Evolutionary conservation across 2,888 invertebrate species (phyloP).

Genomic region (Galerucella nymphaeae): DNA sequence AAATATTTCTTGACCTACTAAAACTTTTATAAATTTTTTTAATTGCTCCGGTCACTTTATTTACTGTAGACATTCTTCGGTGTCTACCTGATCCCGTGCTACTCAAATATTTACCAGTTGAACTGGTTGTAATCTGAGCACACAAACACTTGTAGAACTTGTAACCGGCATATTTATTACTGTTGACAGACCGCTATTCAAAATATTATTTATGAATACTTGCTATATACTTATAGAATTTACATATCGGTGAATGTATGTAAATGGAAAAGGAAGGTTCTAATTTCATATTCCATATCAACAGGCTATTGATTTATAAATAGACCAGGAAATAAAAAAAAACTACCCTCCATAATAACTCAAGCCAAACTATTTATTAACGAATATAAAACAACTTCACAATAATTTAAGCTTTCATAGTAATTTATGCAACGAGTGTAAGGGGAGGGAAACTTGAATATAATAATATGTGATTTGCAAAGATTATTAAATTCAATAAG

Average conservation of each 20-base stretch:
- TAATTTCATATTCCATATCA: constrained; percentile 43
- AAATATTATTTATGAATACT: constrained; percentile 49
- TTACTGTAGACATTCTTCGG: constrained; percentile 33
- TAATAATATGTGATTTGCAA: too few relatives aligned
- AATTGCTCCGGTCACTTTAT: constrained; percentile 10
- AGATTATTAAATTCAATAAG: too few relatives aligned
- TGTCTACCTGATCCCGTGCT: constrained; percentile 46
- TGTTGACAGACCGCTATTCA: constrained; percentile 53
- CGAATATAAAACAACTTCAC: too few relatives aligned
- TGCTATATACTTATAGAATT: constrained; percentile 44
- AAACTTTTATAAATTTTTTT: not conserved
- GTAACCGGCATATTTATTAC: constrained; percentile 49
- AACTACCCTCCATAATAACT: not conserved
- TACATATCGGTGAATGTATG: constrained; percentile 35
- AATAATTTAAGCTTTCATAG: too few relatives aligned
- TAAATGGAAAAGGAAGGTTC: constrained; percentile 37
- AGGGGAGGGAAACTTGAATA: too few relatives aligned
- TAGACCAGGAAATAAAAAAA: constrained; percentile 10
- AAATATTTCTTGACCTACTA: not conserved
- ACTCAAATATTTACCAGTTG: constrained; percentile 54
- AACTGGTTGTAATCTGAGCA: constrained; percentile 55
- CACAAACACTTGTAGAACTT: constrained; percentile 52
- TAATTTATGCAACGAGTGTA: too few relatives aligned
- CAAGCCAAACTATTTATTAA: too few relatives aligned
- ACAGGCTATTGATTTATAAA: constrained; percentile 29